Conservation (phyloP, 2,797 vertebrate genomes). For the Protosalanx chinensis region DNA sequence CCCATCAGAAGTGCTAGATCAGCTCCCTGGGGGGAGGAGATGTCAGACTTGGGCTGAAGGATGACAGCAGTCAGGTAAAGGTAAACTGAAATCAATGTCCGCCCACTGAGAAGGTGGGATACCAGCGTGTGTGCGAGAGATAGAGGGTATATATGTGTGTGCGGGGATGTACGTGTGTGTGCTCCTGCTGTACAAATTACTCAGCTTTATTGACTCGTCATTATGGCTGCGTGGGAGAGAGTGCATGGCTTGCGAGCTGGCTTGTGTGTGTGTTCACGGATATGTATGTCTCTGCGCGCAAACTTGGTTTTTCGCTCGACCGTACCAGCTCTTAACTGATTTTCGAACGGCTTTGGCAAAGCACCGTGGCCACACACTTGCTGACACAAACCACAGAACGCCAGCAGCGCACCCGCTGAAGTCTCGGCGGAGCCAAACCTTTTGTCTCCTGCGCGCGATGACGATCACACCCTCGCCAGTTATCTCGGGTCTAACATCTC, state of each 20-base stretch:
- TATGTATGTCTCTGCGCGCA: background rate
- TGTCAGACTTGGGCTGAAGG: slow-evolving; percentile 47
- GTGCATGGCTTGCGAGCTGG: too few relatives aligned
- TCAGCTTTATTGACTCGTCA: slow-evolving; percentile 44
- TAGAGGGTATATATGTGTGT: background rate
- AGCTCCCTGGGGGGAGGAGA: slow-evolving; percentile 47
- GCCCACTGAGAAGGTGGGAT: slow-evolving; percentile 32
- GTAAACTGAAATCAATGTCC: slow-evolving; percentile 59
- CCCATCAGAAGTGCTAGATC: slow-evolving; percentile 54
- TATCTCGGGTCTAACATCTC: slow-evolving; percentile 12
- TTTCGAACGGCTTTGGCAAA: background rate
- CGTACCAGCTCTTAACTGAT: too few relatives aligned
- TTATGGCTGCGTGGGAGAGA: background rate
- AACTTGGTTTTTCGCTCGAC: slow-evolving; percentile 18
- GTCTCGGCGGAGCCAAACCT: slow-evolving; percentile 23
- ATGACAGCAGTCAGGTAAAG: slow-evolving; percentile 54
- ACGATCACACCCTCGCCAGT: background rate
- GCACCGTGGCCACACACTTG: background rate
- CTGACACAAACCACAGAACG: background rate
- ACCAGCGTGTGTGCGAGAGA: slow-evolving; percentile 3
- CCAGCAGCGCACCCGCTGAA: too few relatives aligned
- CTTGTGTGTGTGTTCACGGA: too few relatives aligned
- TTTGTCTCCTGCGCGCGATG: slow-evolving; percentile 25
- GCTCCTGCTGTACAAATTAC: background rate
- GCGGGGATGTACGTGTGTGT: slow-evolving; percentile 5